These are phyloP conservation scores for Pristionchus japonicus DNA, from an alignment of 2,888 invertebrate species.

Conservation along the genomic window DNA sequence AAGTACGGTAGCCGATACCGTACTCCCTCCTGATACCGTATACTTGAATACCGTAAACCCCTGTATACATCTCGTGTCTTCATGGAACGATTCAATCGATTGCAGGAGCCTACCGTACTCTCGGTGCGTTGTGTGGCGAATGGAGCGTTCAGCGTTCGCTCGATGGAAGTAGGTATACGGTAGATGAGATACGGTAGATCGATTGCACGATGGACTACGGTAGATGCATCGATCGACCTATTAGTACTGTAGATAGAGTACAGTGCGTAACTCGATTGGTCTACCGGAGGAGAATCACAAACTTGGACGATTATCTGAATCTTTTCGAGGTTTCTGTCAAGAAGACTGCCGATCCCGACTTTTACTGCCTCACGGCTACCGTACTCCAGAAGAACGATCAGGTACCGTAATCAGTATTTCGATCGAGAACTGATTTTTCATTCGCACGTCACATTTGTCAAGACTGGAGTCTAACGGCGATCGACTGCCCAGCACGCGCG, in stretches of 20 bases:
- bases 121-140: conserved; percentile 10
- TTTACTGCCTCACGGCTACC: background rate
- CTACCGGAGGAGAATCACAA: background rate
- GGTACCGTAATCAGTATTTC: background rate
- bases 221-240: background rate
- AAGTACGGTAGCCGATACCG: background rate
- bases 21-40: background rate
- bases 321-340: conserved; percentile 11
- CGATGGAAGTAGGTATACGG: conserved; percentile 30
- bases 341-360: conserved; percentile 13
- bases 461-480: background rate
- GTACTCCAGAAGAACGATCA: background rate
- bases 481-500: conserved; percentile 8
- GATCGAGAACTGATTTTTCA: background rate
- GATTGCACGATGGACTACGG: no score
- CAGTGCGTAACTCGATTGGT: background rate
- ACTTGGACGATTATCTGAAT: background rate
- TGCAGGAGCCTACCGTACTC: conserved; percentile 23
- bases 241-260: no score
- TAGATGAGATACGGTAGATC: background rate
- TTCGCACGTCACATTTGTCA: background rate
- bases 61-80: no score
- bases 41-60: no score
- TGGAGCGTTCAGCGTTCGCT: background rate
- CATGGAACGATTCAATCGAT: background rate